Base-by-base conservation (phyloP, 2,113 vertebrate species). In the Brienomyrus brachyistius region DNA sequence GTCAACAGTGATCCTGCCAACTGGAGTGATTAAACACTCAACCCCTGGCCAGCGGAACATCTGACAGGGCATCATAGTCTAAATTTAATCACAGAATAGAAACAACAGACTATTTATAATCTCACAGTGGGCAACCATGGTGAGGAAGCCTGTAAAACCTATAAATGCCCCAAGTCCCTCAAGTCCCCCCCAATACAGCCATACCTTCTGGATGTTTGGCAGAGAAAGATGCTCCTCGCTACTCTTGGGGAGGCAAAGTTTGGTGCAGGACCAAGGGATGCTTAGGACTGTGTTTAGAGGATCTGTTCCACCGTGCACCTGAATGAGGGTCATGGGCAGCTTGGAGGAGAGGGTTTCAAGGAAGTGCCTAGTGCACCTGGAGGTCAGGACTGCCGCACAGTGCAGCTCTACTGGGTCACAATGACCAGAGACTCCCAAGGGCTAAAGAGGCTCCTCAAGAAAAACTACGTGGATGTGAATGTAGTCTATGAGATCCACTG, bases 401-500 rank as follows among this genome's bases (percentile, higher is more conserved):
- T 91, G 10, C 91, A 91, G 62, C 94, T 94, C 89, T 94, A 96
- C 23, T 82, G 88, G 0, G 95, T 95, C 1, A 56, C 97, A 91
- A 77, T 95, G 10, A 88, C 10, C 0, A 96, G 95, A 35, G 94
- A 96, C 91, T 91, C 95, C 88, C 90, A n/a, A 5, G 94, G 86
- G 54, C 92, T 96, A 0, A 77, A 90, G 88, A 40, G 80, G 0
- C 92, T 96, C 80, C 91, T 91, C 17, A 93, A 93, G 84, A 70
- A 10, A 56, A 92, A 92, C 91, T 94, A 94, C 13, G 93, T 93
- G 77, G 95, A 95, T 3, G 93, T 94, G 91, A 93, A 94, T 5
- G 35, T 94, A 88, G 89, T 95, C 27, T 95, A 96, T 66, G 95
- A 96, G 92, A 92, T 96, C 92, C 91, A 62, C 31, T 91, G 83